These are phyloP conservation scores for Enteromius viviparus DNA, from an alignment of 2,797 vertebrate species.

Conservation along the genomic window DNA sequence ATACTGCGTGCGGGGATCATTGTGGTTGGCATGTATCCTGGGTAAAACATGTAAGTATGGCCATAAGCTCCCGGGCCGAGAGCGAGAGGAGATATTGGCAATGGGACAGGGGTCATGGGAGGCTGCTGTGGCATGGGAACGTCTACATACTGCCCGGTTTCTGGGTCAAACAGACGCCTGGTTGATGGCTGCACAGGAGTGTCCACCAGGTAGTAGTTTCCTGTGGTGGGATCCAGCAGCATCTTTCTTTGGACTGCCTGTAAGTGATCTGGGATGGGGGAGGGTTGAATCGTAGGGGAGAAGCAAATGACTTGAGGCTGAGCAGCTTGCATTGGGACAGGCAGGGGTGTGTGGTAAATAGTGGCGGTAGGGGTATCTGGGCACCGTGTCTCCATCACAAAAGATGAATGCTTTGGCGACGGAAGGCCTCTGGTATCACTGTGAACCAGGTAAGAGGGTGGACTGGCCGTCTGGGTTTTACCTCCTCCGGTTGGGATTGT, in stretches of 20 bases:
- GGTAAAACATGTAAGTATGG: slow-evolving; percentile 92
- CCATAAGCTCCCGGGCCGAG: slow-evolving; percentile 84
- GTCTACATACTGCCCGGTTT: slow-evolving; percentile 95
- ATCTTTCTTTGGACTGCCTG: slow-evolving; percentile 90
- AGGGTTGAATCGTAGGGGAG: slow-evolving; percentile 75
- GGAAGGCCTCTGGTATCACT: slow-evolving; percentile 53
- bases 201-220: slow-evolving; percentile 94
- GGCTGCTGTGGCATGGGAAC: slow-evolving; percentile 83
- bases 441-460: slow-evolving; percentile 35
- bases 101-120: slow-evolving; percentile 66
- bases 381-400: slow-evolving; percentile 68
- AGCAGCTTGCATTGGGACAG: slow-evolving; percentile 73
- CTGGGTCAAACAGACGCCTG: slow-evolving; percentile 91
- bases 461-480: slow-evolving; percentile 52
- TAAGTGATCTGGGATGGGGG: slow-evolving; percentile 76
- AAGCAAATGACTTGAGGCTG: slow-evolving; percentile 83
- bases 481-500: slow-evolving; percentile 44
- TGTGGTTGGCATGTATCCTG: slow-evolving; percentile 77
- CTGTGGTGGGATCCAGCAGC: slow-evolving; percentile 92
- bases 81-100: slow-evolving; percentile 83
- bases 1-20: slow-evolving; percentile 77
- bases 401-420: slow-evolving; percentile 60
- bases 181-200: slow-evolving; percentile 85
- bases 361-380: slow-evolving; percentile 77
- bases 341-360: slow-evolving; percentile 81